phyloP scores from a whole-genome alignment of 2,113 vertebrate genomes.

The Agelaius tricolor region DNA sequence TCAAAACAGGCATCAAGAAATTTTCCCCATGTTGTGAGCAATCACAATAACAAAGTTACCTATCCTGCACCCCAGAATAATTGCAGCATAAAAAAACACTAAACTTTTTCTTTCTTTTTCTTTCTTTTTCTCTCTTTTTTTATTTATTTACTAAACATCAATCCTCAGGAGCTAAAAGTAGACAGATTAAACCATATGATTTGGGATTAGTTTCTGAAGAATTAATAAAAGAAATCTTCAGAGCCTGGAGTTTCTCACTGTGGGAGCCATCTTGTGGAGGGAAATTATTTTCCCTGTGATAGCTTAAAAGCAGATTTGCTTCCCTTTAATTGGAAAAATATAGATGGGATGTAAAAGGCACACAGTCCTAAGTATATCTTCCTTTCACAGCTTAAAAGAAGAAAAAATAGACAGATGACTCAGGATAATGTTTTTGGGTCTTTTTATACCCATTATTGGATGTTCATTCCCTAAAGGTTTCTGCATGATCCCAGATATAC shows the following conservation, averaged over 20 bases:
- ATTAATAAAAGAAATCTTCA: neutral
- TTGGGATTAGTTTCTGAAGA: neutral
- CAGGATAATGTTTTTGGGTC: neutral
- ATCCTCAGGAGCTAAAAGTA: neutral
- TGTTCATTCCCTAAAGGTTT: neutral
- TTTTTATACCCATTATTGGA: neutral
- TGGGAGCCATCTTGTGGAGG: slow-evolving; percentile 33
- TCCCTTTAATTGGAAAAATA: neutral
- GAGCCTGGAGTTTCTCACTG: neutral
- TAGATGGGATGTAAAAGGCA: neutral
- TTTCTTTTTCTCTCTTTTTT: neutral
- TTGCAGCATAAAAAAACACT: neutral
- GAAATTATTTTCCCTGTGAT: slow-evolving; percentile 6
- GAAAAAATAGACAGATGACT: neutral
- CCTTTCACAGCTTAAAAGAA: neutral
- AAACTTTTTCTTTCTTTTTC: neutral
- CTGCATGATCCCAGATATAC: neutral
- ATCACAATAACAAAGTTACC: neutral
- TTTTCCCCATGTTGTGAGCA: neutral
- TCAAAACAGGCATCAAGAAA: neutral
- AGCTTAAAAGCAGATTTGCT: neutral
- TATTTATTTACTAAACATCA: neutral
- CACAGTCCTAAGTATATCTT: neutral
- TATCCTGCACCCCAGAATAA: neutral
- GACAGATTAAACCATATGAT: neutral